A percentile compares a stretch with the other conserved stretches of the same genome.
Evolutionary conservation across 1,140 invertebrate species (phyloP).

Genomic region (Eriocheir sinensis): DNA sequence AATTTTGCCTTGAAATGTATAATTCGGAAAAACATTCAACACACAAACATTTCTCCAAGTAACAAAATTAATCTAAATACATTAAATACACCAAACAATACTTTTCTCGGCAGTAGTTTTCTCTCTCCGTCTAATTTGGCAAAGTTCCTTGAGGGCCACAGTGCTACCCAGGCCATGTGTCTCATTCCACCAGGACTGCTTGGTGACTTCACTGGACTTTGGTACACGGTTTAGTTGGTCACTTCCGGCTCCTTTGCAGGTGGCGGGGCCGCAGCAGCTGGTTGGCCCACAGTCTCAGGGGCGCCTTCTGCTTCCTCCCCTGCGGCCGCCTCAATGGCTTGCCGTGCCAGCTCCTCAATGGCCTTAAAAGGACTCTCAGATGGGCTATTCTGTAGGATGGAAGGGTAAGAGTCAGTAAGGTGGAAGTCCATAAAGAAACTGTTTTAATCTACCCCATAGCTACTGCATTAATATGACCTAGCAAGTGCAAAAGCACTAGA

Average conservation of each 20-base stretch:
- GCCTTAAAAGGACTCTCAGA: conserved; percentile 69
- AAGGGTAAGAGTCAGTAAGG: too few relatives aligned
- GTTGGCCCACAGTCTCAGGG: neutral
- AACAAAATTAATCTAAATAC: neutral
- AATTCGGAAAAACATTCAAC: conserved; percentile 2
- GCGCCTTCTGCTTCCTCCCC: conserved; percentile 48
- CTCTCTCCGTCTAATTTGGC: too few relatives aligned
- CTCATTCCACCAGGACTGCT: neutral
- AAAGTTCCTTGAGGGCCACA: neutral
- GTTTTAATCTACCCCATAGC: neutral
- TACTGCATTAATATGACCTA: neutral
- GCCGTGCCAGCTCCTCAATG: conserved; percentile 65
- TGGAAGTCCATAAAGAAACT: neutral
- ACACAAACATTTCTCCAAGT: neutral
- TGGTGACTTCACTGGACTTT: neutral
- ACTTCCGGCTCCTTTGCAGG: neutral
- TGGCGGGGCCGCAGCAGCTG: neutral
- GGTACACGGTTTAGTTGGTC: neutral
- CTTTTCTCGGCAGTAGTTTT: neutral
- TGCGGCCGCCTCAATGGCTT: conserved; percentile 66
- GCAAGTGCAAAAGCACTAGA: too few relatives aligned
- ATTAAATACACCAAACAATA: conserved; percentile 7
- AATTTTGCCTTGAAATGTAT: too few relatives aligned
- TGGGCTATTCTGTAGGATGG: conserved; percentile 48
- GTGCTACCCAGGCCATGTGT: neutral